phyloP scores from a whole-genome alignment of 2,797 vertebrate species.

The Ctenochaetus hawaiiensis region DNA sequence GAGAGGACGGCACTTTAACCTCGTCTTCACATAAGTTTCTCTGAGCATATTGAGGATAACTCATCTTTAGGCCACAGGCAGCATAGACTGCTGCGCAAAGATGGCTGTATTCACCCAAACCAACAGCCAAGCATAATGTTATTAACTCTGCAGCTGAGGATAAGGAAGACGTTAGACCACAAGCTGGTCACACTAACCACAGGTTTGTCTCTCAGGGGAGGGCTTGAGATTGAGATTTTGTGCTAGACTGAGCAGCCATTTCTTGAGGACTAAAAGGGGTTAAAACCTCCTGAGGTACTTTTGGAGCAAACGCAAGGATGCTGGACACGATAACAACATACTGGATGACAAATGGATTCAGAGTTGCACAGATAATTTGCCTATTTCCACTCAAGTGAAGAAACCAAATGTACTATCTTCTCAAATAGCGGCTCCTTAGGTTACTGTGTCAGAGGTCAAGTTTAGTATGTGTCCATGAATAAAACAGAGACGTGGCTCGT shows the following conservation, averaged over 20 bases:
- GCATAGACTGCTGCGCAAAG: slow-evolving; percentile 71
- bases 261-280: slow-evolving; percentile 35
- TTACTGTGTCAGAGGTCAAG: slow-evolving; percentile 40
- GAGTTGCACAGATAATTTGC: neutral
- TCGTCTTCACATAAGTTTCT: slow-evolving; percentile 37
- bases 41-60: slow-evolving; percentile 70
- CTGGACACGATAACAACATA: slow-evolving; percentile 31
- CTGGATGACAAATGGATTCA: neutral
- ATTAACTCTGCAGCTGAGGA: slow-evolving; percentile 69
- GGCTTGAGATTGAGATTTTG: slow-evolving; percentile 64
- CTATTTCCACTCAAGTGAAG: neutral
- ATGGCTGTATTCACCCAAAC: slow-evolving; percentile 65
- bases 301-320: slow-evolving; percentile 37
- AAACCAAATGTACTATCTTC: slow-evolving; percentile 5
- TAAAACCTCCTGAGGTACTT: slow-evolving; percentile 44
- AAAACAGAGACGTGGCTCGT: slow-evolving; percentile 28
- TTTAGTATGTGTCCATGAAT: slow-evolving; percentile 56
- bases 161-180: slow-evolving; percentile 65
- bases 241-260: slow-evolving; percentile 65
- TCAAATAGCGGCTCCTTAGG: slow-evolving; percentile 9
- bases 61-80: slow-evolving; percentile 74
- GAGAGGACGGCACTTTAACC: slow-evolving; percentile 39
- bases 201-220: slow-evolving; percentile 57
- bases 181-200: slow-evolving; percentile 52
- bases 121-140: slow-evolving; percentile 63